phyloP scores from a whole-genome alignment of 2,113 vertebrate genomes.

The Gambusia affinis region DNA sequence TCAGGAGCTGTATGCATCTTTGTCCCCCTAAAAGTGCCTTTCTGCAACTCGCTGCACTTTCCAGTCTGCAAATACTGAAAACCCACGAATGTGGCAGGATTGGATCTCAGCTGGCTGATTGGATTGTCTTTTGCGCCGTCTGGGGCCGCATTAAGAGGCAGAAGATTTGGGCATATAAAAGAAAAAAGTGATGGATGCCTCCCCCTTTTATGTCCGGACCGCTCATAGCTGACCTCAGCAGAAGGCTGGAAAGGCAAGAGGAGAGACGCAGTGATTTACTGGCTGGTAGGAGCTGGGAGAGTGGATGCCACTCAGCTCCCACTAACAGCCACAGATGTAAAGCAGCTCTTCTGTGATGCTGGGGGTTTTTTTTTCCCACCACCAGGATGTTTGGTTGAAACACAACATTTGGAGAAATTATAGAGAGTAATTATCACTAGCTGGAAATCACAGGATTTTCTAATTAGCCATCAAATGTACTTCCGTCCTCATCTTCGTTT shows the following conservation, averaged over 20 bases:
- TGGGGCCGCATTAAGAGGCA: constrained; percentile 56
- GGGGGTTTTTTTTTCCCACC: background rate
- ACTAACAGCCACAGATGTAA: constrained; percentile 48
- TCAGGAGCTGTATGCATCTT: background rate
- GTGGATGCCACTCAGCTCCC: constrained; percentile 50
- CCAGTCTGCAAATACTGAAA: constrained; percentile 35
- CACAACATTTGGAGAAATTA: constrained; percentile 28
- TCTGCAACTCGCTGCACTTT: constrained; percentile 55
- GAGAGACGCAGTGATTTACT: constrained; percentile 57
- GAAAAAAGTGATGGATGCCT: constrained; percentile 70
- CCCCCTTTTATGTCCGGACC: constrained; percentile 44
- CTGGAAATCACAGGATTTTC: constrained; percentile 46
- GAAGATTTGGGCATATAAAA: constrained; percentile 55
- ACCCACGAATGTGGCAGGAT: constrained; percentile 51
- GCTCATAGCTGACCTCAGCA: constrained; percentile 68
- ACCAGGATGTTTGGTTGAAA: constrained; percentile 7
- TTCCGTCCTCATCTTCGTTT: constrained; percentile 48
- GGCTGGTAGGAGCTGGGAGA: constrained; percentile 38
- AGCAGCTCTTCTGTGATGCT: constrained; percentile 8
- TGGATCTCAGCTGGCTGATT: constrained; percentile 61
- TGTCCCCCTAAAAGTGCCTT: background rate
- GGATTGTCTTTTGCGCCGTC: constrained; percentile 64
- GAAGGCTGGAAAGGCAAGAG: constrained; percentile 42
- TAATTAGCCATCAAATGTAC: constrained; percentile 48
- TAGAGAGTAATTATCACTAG: constrained; percentile 31